Conservation (phyloP, 2,888 invertebrate genomes). For the Coelinius sp. region DNA sequence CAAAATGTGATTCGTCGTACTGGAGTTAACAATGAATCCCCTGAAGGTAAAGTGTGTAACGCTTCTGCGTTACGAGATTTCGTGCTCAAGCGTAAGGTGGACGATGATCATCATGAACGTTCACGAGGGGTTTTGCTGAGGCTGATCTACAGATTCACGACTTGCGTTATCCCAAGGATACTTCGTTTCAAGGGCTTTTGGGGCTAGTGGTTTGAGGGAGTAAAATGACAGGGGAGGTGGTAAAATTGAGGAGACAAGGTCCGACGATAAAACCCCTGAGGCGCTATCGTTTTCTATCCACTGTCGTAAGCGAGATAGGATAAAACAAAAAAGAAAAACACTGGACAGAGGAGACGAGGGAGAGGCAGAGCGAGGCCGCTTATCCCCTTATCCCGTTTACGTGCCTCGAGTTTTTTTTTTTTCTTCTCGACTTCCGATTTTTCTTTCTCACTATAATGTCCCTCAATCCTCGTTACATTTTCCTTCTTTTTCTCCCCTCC, state of each 20-base stretch:
- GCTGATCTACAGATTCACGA: slow-evolving; percentile 13
- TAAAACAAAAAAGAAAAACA: not conserved
- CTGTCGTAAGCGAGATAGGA: slow-evolving; percentile 7
- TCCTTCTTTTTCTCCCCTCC: slow-evolving; percentile 20
- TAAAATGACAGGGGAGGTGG: slow-evolving; percentile 1
- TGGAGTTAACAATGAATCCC: slow-evolving; percentile 7
- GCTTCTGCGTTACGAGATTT: not conserved
- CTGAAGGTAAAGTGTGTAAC: not conserved
- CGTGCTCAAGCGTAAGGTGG: slow-evolving; percentile 12
- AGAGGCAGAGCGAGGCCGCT: slow-evolving; percentile 37
- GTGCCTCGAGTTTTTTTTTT: slow-evolving; percentile 38
- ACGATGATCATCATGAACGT: slow-evolving; percentile 21
- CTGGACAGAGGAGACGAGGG: not conserved
- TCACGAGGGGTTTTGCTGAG: slow-evolving; percentile 8
- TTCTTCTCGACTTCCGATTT: slow-evolving; percentile 28
- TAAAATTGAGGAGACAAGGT: slow-evolving; percentile 17
- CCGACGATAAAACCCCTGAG: slow-evolving; percentile 2
- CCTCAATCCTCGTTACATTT: slow-evolving; percentile 27
- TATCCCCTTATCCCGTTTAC: slow-evolving; percentile 49
- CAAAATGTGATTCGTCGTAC: slow-evolving; percentile 14
- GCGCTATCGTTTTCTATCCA: not conserved
- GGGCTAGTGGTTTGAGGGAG: not conserved
- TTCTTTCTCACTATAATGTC: slow-evolving; percentile 32
- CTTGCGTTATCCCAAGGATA: slow-evolving; percentile 5
- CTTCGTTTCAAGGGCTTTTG: slow-evolving; percentile 1